A percentile compares a stretch with the other conserved stretches of the same genome.
These are phyloP conservation scores for Noturus placidus DNA, from an alignment of 2,113 vertebrate genomes.

Conservation along the genomic window DNA sequence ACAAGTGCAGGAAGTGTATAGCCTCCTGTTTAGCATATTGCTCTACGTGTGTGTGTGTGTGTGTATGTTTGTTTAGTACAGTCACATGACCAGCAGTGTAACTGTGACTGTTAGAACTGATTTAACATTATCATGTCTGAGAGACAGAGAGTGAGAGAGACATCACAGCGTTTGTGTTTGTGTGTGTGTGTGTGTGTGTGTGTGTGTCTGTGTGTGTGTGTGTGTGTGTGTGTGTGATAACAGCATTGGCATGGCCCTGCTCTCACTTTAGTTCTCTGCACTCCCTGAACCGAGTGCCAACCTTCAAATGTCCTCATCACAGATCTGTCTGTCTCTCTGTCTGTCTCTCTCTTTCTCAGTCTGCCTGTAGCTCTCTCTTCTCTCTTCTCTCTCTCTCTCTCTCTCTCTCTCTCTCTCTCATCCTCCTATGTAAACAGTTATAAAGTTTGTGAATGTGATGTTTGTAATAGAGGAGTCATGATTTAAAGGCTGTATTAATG, in stretches of 20 bases:
- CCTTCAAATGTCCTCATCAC: conserved; percentile 45
- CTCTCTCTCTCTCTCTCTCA: conserved; percentile 60
- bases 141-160: no score
- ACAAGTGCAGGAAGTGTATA: no score
- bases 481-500: conserved; percentile 61
- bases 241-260: conserved; percentile 18
- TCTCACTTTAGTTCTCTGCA: conserved; percentile 27
- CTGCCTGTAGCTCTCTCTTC: conserved; percentile 39
- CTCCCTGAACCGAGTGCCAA: not conserved
- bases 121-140: no score
- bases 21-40: not conserved
- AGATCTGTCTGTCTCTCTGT: conserved; percentile 23
- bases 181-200: not conserved
- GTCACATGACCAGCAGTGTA: no score
- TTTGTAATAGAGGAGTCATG: conserved; percentile 70
- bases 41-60: no score
- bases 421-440: conserved; percentile 72
- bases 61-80: no score
- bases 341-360: not conserved
- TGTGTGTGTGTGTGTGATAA: conserved; percentile 31
- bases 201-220: not conserved
- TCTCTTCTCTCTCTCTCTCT: conserved; percentile 45
- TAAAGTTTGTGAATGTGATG: conserved; percentile 70
- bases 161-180: not conserved
- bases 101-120: no score